A percentile compares a stretch with the other conserved stretches of the same genome.
Evolutionary conservation across 2,113 vertebrate genomes (phyloP).

Genomic region (Ciconia stormi): DNA sequence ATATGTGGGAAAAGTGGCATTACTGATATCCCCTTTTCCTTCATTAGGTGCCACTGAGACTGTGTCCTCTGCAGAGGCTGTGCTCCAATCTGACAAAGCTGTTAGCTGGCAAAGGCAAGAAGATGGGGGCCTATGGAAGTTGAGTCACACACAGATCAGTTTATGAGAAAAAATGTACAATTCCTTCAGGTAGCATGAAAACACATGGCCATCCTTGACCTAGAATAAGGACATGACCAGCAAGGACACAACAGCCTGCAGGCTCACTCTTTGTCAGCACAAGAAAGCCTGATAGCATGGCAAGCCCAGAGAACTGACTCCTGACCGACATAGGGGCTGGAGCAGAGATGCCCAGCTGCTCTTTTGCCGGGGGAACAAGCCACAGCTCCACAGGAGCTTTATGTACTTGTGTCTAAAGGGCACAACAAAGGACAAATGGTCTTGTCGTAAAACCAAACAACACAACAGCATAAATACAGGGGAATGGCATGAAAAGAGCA

Average conservation of each 20-base stretch:
- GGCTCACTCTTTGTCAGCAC: not conserved
- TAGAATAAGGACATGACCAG: not conserved
- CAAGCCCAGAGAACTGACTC: not conserved
- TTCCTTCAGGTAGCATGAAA: not conserved
- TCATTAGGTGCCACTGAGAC: not conserved
- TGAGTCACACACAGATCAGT: not conserved
- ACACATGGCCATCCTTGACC: not conserved
- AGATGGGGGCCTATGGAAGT: not conserved
- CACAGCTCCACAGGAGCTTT: not conserved
- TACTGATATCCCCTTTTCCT: not conserved
- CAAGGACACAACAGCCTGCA: not conserved
- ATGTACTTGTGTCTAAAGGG: not conserved
- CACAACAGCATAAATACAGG: not conserved
- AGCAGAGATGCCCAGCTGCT: constrained; percentile 7
- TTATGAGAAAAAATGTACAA: not conserved
- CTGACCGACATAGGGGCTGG: not conserved
- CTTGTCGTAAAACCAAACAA: not conserved
- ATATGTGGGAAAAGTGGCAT: not conserved
- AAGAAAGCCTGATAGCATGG: not conserved
- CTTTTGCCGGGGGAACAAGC: not conserved
- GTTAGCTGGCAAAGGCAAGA: not conserved
- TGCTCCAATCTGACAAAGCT: not conserved
- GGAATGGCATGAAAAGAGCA: not conserved
- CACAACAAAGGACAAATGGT: not conserved
- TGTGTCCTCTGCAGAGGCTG: not conserved